Evolutionary conservation across 1,140 invertebrate genomes (phyloP).

Genomic region (Adelges cooleyi): DNA sequence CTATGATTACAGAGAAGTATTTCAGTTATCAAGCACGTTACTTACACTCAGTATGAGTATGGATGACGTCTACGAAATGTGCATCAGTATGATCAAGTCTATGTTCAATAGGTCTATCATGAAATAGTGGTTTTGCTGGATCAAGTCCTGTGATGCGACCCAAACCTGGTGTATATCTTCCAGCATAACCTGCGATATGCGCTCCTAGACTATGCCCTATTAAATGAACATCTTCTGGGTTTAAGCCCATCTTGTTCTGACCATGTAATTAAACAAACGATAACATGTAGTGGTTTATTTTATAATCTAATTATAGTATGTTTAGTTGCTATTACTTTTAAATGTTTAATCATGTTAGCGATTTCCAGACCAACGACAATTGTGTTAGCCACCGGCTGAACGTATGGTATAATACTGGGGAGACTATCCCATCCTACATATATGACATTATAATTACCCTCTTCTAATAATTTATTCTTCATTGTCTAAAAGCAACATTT

Average conservation of each 20-base stretch:
- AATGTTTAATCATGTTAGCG: slow-evolving; percentile 60
- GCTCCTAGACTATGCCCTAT: slow-evolving; percentile 76
- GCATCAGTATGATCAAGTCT: slow-evolving; percentile 71
- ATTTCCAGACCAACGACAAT: slow-evolving; percentile 73
- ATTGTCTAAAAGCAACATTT: slow-evolving; percentile 47
- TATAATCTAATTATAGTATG: too few relatives aligned
- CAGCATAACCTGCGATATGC: slow-evolving; percentile 74
- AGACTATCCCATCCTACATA: slow-evolving; percentile 74
- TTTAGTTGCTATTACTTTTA: slow-evolving; percentile 52
- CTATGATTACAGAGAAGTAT: too few relatives aligned
- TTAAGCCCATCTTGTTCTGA: slow-evolving; percentile 58
- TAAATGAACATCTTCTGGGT: slow-evolving; percentile 60
- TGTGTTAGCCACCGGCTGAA: slow-evolving; percentile 66
- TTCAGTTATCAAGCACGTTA: too few relatives aligned
- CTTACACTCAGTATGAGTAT: too few relatives aligned
- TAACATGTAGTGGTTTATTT: too few relatives aligned
- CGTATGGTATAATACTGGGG: slow-evolving; percentile 67
- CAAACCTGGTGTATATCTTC: slow-evolving; percentile 53
- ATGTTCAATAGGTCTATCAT: slow-evolving; percentile 66
- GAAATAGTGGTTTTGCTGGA: slow-evolving; percentile 76
- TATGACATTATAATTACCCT: slow-evolving; percentile 69
- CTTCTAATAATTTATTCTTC: slow-evolving; percentile 61
- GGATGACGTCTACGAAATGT: slow-evolving; percentile 73
- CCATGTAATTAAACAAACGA: too few relatives aligned
- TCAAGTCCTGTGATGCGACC: slow-evolving; percentile 73